A percentile compares a stretch with the other conserved stretches of the same genome.
phyloP scores from a whole-genome alignment of 1,140 invertebrate genomes.

The Acromyrmex heyeri region DNA sequence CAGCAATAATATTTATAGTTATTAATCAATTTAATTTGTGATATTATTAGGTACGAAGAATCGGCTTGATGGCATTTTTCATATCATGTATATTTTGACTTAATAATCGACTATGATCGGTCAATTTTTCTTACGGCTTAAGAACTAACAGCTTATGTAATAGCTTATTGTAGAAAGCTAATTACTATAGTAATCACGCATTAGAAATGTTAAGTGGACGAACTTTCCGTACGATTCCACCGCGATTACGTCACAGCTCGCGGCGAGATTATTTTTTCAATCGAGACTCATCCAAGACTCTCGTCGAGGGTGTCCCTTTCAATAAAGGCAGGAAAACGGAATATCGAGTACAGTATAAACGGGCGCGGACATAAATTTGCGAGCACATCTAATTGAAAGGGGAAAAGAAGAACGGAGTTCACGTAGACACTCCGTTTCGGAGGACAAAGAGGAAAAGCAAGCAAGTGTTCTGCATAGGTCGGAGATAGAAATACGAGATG shows the following conservation, averaged over 20 bases:
- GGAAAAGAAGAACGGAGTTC: conserved; percentile 75
- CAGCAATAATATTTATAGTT: too few species aligned
- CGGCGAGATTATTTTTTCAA: conserved; percentile 72
- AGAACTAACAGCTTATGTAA: too few species aligned
- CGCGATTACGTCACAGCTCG: conserved; percentile 5
- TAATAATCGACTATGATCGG: too few species aligned
- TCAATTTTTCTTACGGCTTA: too few species aligned
- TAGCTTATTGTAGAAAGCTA: too few species aligned
- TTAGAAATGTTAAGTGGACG: not conserved
- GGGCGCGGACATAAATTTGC: conserved; percentile 85
- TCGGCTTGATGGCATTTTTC: too few species aligned
- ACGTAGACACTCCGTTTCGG: conserved; percentile 20
- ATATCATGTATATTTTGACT: too few species aligned
- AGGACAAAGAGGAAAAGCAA: conserved; percentile 60
- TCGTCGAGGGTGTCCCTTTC: conserved; percentile 67
- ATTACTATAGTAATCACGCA: too few species aligned
- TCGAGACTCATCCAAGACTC: conserved; percentile 9
- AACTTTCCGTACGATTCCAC: not conserved
- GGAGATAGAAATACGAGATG: conserved; percentile 46
- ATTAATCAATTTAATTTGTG: too few species aligned
- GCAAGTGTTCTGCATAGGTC: conserved; percentile 4
- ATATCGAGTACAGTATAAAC: conserved; percentile 81
- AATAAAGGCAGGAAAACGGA: conserved; percentile 79
- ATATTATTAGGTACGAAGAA: too few species aligned
- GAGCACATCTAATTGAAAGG: conserved; percentile 86